A percentile compares a stretch with the other conserved stretches of the same genome.
Conservation (phyloP, 1,140 invertebrate species). For the Zaprionus taronus region DNA sequence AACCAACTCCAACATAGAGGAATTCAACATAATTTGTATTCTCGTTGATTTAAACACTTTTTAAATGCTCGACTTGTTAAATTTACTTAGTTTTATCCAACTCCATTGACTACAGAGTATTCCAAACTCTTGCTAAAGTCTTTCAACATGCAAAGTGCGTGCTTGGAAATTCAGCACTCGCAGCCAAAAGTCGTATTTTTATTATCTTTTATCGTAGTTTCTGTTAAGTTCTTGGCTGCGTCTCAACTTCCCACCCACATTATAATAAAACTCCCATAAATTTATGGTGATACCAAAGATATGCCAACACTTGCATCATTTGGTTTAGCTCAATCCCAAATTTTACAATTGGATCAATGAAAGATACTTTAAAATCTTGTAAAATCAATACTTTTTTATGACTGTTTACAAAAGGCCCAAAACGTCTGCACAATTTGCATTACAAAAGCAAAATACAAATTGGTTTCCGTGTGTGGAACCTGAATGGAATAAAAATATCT, state of each 20-base stretch:
- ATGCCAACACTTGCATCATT: not conserved
- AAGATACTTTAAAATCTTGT: not conserved
- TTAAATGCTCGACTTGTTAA: not conserved
- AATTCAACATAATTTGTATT: not conserved
- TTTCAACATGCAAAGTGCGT: constrained; percentile 40
- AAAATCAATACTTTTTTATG: not conserved
- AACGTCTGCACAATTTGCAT: constrained; percentile 11
- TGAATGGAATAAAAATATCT: constrained; percentile 2
- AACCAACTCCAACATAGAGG: not conserved
- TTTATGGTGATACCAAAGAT: not conserved
- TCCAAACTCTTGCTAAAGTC: too few species aligned
- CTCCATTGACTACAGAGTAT: not conserved
- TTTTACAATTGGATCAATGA: constrained; percentile 1
- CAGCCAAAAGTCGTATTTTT: constrained; percentile 4
- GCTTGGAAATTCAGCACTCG: constrained; percentile 46
- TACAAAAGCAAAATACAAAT: constrained; percentile 11
- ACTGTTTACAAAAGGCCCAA: not conserved
- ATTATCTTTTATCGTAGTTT: constrained; percentile 23
- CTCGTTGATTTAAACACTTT: not conserved
- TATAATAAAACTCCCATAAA: constrained; percentile 25
- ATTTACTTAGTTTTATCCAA: not conserved
- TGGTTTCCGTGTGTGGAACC: not conserved
- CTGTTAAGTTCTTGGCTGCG: constrained; percentile 12
- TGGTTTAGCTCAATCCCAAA: not conserved
- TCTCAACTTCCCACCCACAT: constrained; percentile 1